A percentile compares a stretch with the other conserved stretches of the same genome.
Conservation (phyloP, 1,140 invertebrate genomes). For the Drosophila nikananu region DNA sequence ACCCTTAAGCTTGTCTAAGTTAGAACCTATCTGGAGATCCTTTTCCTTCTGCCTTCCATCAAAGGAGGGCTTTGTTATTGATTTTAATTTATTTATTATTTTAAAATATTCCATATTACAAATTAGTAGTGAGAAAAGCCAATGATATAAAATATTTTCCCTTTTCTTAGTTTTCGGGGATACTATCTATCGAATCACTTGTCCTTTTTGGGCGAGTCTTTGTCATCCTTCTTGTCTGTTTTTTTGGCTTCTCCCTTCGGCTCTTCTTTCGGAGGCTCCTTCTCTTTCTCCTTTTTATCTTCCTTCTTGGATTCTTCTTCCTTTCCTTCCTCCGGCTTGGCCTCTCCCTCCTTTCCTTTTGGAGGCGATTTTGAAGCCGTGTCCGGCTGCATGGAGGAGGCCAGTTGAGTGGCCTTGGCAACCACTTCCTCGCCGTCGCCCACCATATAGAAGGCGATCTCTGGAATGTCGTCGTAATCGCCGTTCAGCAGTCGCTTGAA, state of each 20-base stretch:
- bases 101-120: background rate
- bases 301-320: background rate
- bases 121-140: background rate
- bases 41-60: too few species aligned
- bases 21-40: background rate
- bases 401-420: slow-evolving; percentile 90
- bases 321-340: slow-evolving; percentile 4
- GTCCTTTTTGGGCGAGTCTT: slow-evolving; percentile 5
- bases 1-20: background rate
- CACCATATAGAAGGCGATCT: slow-evolving; percentile 95
- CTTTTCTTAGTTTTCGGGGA: background rate
- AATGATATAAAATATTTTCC: background rate
- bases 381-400: slow-evolving; percentile 77
- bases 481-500: slow-evolving; percentile 88
- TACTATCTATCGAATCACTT: slow-evolving; percentile 1
- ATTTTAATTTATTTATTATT: background rate
- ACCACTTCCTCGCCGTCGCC: slow-evolving; percentile 92
- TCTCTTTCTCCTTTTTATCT: background rate
- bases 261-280: background rate
- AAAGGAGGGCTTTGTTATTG: background rate
- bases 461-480: slow-evolving; percentile 93
- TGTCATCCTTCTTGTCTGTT: background rate
- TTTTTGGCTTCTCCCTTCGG: slow-evolving; percentile 2
- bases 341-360: slow-evolving; percentile 13
- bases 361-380: background rate